Base-by-base conservation (phyloP, 1,140 invertebrate species). In the Penaeus vannamei region DNA sequence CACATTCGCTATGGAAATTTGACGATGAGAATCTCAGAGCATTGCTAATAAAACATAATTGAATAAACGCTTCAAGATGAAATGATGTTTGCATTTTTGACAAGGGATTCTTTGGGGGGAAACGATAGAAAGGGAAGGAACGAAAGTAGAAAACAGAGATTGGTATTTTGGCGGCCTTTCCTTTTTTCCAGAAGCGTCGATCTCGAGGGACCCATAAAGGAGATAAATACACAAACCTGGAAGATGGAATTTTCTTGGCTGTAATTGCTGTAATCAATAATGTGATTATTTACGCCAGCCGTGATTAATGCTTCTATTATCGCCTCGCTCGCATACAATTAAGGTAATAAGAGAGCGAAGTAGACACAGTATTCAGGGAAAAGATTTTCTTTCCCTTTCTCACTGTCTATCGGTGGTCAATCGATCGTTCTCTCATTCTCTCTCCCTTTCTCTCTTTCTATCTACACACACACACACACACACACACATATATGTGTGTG, bases 21-120 rank as follows among this genome's bases (percentile, higher is more conserved):
- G 84, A 62, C 46, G 88, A 90, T 85, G 77, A 36, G 83, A 59
- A 36, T 36, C n/a, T 29, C 32, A 26, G n/a, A 77, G 89, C 53
- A 69, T 77, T 77, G 84, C 89, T 90, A 90, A 90, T 90, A 90
- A 90, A 90, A 86, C 89, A 90, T 90, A 90, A 90, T 90, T 90
- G 89, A 90, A 90, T 90, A 90, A 86, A 61, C 89, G 66, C 89
- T 81, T 36, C n/a, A 29, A 66, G 83, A 84, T 81, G 32, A 85
- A 84, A 59, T 80, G 72, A 61, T 53, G 72, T 23, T 29, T 22
- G 53, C 79, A 81, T 60, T 60, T 53, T 53, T 53, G 53, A 53
- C 53, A 53, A 53, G 53, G 32, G 32, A 32, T 22, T 72, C 12
- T 72, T 26, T 3, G 29, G 32, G 66, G 8, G 32, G 66, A 72